Evolutionary conservation across 2,113 vertebrate genomes (phyloP), one percentile per base, ranked within the genome.

Genomic region (Psettodes erumei): DNA sequence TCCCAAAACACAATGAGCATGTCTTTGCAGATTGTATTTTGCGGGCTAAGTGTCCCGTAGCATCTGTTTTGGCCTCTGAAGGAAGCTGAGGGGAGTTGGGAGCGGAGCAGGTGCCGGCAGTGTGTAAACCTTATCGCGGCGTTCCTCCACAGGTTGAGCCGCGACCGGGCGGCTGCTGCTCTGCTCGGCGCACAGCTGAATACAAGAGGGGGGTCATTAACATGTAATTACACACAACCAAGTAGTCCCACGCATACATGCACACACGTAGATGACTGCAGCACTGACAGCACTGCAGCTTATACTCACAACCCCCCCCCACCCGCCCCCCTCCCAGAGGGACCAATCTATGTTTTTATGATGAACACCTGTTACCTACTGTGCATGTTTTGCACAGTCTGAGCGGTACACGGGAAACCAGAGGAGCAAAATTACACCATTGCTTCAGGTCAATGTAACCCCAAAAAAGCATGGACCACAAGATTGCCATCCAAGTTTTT

Each of bases 341-440:
- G 88, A 90, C 73, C 79, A 79, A 86, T 90, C 85, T 86, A 82
- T 71, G 77, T 75, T 89, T 87, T 88, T 71, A 86, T 71, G 71
- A 84, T 40, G 55, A 85, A 81, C 87, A 90, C 87, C 86, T 90
- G 90, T 89, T 88, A 84, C 74, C 74, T 77, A 16, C 71, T 75
- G 65, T 65, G 32, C 55, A 56, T 77, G 64, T 9, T 23, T 27
- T 35, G 19, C 47, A 47, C 61, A 37, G 77, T 71, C 30, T 38
- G 5, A 51, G 43, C 27, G 37, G 50, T 58, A 23, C 25, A 72
- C 0, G 2, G n/a, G 48, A 21, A 78, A 73, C 53, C 63, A 74
- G 64, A 18, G 21, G 19, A 53, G 37, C 28, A 10, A 72, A 87
- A 75, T 81, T 64, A 81, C 54, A 62, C 47, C 59, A 79, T 48